Evolutionary conservation across 2,888 invertebrate species (phyloP), one percentile per base, ranked within the genome.

Genomic region (Uloborus plumipes): DNA sequence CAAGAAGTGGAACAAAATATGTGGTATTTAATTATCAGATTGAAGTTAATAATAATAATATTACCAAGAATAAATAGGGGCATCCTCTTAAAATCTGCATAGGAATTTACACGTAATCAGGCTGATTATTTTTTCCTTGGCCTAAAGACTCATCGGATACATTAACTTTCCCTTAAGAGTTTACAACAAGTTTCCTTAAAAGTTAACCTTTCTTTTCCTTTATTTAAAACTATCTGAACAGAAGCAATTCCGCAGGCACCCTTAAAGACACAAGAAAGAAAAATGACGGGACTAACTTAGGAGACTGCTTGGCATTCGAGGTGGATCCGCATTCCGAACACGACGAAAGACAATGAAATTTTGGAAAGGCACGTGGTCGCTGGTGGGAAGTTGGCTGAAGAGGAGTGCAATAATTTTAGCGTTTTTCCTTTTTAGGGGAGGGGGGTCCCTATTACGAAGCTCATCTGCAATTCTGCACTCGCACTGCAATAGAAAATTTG

Each of bases 271-370:
- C 39, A 39, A 39, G 39, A 39, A 39, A 39, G 7, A 61, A 74
- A 75, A 69, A 62, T 61, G 51, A 50, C 61, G 51, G 2, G 39
- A 75, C 65, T 65, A 31, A 20, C 47, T 53, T 39, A 20, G 20
- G 55, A 66, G 66, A 49, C 62, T 47, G 64, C 20, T 58, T 62
- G 51, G 72, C 73, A 73, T 26, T 26, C 26, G 26, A 26, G 26
- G 26, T 26, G 26, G 26, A 26, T 79, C 64, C 20, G 64, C 62
- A 80, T 80, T 80, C 70, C 64, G 58, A 80, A 74, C 80, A 80
- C 80, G 74, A 26, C 18, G 62, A 47, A 80, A 74, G 74, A 74
- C 69, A 80, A 74, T 74, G 80, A 80, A 74, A 74, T 80, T 74
- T 74, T 47, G 66, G 58, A 70, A 58, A 72, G 58, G 65, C 71